Conservation (phyloP, 2,797 vertebrate genomes). For the Sebastes aleutianus region DNA sequence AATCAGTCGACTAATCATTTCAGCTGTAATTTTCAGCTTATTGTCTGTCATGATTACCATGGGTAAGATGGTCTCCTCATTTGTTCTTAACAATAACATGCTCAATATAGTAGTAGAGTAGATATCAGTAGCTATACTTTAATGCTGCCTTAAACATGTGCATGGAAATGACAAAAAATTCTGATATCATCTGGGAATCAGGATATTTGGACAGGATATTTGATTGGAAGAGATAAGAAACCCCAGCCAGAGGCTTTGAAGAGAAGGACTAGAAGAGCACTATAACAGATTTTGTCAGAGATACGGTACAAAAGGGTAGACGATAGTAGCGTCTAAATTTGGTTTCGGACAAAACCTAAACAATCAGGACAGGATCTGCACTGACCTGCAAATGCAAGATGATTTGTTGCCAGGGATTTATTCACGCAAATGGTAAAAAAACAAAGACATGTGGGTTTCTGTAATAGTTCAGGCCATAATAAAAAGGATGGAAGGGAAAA, state of each 20-base stretch:
- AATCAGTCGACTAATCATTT: not conserved
- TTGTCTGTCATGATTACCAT: not conserved
- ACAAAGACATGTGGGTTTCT: not conserved
- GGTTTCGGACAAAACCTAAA: not conserved
- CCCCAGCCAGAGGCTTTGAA: not conserved
- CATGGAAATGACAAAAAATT: not conserved
- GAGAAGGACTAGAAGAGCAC: not conserved
- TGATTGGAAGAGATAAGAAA: constrained; percentile 6
- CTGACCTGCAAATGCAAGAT: not conserved
- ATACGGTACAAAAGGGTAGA: not conserved
- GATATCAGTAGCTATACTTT: not conserved
- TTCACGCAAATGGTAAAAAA: not conserved
- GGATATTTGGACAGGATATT: constrained; percentile 5
- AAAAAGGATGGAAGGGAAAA: constrained; percentile 1
- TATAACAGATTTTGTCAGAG: not conserved
- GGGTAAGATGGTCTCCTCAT: not conserved
- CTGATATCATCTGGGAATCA: not conserved
- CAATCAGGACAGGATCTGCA: not conserved
- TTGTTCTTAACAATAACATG: not conserved
- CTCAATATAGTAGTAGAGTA: too few species aligned
- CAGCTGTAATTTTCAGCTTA: not conserved
- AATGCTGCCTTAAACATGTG: not conserved
- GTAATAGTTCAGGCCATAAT: constrained; percentile 4
- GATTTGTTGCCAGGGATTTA: not conserved
- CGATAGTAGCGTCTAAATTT: not conserved